Conservation (phyloP, 2,797 vertebrate genomes). For the Hapalemur alaotrensis region DNA sequence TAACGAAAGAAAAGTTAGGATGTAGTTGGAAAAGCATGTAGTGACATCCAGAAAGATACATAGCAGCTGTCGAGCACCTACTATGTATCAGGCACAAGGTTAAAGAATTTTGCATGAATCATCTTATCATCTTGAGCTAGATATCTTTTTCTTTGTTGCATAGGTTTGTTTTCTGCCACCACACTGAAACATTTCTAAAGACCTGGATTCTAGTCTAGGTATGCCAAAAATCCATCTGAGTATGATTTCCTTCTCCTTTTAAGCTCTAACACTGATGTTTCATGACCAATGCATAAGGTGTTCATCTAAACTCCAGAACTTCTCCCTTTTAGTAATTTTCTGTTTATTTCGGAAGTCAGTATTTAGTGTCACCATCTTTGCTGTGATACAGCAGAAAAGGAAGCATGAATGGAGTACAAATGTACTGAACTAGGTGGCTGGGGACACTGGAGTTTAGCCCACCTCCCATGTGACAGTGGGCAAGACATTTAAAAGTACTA, state of each 20-base stretch:
- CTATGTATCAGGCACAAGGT: not conserved
- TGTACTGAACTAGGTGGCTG: fast-evolving
- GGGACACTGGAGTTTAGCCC: not conserved
- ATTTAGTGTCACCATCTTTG: not conserved
- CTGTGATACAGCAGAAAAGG: not conserved
- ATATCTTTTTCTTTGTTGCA: not conserved
- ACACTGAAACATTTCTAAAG: not conserved
- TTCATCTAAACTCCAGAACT: not conserved
- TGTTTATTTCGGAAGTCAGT: not conserved
- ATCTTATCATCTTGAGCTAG: not conserved
- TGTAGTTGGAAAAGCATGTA: not conserved
- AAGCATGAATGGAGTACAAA: not conserved
- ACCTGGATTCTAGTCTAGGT: not conserved
- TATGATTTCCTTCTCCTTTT: not conserved
- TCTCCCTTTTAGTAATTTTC: not conserved
- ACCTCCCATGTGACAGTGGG: not conserved
- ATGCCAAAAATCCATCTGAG: not conserved
- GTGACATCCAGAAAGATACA: not conserved
- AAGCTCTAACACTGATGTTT: not conserved
- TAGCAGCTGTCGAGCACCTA: not conserved
- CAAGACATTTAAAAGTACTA: not conserved
- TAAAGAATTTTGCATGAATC: not conserved
- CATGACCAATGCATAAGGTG: not conserved
- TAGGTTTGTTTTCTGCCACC: not conserved
- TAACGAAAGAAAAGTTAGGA: not conserved